phyloP scores from a whole-genome alignment of 2,888 invertebrate species.

The Adelognathus sp. region DNA sequence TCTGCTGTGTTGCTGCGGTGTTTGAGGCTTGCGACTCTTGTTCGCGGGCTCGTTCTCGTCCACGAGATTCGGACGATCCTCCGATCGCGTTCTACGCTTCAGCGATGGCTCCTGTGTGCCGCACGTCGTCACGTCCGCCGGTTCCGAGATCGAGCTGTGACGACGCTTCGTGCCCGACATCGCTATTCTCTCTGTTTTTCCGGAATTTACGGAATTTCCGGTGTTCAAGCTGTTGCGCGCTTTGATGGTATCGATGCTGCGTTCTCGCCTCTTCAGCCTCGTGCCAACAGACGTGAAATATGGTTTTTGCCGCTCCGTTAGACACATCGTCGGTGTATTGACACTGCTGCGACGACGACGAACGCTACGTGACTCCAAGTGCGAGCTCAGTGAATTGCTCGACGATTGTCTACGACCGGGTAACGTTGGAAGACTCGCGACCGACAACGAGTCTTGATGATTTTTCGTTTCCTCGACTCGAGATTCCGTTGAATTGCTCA shows the following conservation, averaged over 20 bases:
- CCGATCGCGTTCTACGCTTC: constrained; percentile 76
- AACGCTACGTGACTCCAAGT: constrained; percentile 37
- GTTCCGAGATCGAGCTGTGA: constrained; percentile 71
- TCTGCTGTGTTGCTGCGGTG: constrained; percentile 44
- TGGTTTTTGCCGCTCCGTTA: constrained; percentile 30
- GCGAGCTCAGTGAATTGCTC: constrained; percentile 10
- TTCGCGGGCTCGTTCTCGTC: constrained; percentile 81
- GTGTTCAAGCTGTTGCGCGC: constrained; percentile 16
- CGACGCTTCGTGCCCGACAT: constrained; percentile 64
- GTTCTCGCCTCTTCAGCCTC: constrained; percentile 42
- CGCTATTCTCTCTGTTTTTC: constrained; percentile 36
- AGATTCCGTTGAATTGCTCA: constrained; percentile 5
- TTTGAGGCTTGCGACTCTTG: no score
- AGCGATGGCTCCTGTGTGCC: constrained; percentile 64
- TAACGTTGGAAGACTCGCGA: background rate
- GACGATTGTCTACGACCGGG: constrained; percentile 24
- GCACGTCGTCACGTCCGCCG: constrained; percentile 54
- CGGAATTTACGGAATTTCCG: no score
- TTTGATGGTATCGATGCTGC: constrained; percentile 9
- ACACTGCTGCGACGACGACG: constrained; percentile 52
- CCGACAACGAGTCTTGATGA: constrained; percentile 5
- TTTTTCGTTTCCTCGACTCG: no score
- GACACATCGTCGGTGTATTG: constrained; percentile 37
- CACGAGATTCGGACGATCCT: constrained; percentile 74
- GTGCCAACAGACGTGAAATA: constrained; percentile 34